Evolutionary conservation across 2,113 vertebrate species (phyloP), one percentile per base, ranked within the genome.

Genomic region (Mastomys natalensis): DNA sequence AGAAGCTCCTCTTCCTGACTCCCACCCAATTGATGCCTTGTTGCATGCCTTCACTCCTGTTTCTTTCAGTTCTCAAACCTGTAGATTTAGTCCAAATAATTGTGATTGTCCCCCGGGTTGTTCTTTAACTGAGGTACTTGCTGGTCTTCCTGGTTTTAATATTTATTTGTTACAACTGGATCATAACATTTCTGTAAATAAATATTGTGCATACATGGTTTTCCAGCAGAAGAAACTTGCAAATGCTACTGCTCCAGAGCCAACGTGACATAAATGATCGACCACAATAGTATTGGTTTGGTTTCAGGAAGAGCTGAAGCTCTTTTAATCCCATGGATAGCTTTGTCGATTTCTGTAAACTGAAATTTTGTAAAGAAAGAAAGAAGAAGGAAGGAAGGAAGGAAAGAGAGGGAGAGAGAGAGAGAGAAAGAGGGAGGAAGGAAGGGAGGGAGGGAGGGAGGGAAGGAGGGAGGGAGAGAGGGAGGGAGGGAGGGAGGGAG

Each of bases 51-150:
- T 76, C 21, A 64, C 11, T 58, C 34, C 73, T 29, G 29, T 78
- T 91, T 90, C 77, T 96, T 94, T 91, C 95, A 66, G 53, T 22
- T 66, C 21, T 94, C 3, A 48, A 70, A 16, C 15, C 73, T 80
- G 84, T 17, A 64, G 34, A 93, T 74, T 96, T 96, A 48, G 66
- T 94, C 87, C 78, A 95, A 96, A 84, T 73, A 86, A 40, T 87
- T 96, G 37, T 91, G 43, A 87, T 87, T 89, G n/a, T 62, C 68
- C 94, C 48, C 68, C 70, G 26, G 68, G 5, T 76, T 74, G 87
- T 77, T 93, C 77, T 77, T 21, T 73, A 94, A 92, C 29, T 86
- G 21, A 84, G 85, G 13, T 87, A 95, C 70, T 94, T 84, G 94
- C 76, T 95, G 80, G 29, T 73, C 29, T 92, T 96, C 68, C 60